A percentile compares a stretch with the other conserved stretches of the same genome.
These are phyloP conservation scores for Bos javanicus DNA, from an alignment of 2,113 vertebrate species.

Conservation along the genomic window DNA sequence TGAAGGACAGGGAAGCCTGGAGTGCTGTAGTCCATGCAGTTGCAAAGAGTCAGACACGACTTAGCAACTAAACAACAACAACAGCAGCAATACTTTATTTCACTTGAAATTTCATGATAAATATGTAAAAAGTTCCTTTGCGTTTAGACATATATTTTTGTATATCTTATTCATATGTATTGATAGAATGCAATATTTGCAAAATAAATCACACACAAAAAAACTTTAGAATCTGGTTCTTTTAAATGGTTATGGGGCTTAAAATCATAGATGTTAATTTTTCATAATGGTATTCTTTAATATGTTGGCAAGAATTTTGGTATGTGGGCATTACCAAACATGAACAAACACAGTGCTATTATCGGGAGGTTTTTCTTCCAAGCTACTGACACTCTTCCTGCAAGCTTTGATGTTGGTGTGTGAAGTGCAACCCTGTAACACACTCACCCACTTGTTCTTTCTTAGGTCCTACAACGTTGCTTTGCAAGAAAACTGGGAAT, in stretches of 20 bases:
- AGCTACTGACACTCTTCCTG: background rate
- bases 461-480: background rate
- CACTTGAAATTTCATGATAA: background rate
- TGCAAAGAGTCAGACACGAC: background rate
- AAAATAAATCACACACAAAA: background rate
- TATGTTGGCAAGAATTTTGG: background rate
- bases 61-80: background rate
- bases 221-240: background rate
- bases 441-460: background rate
- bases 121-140: background rate
- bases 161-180: background rate
- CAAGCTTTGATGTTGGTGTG: background rate
- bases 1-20: background rate
- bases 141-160: background rate
- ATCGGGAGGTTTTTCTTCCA: background rate
- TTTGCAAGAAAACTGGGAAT: background rate
- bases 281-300: background rate
- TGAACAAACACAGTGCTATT: background rate
- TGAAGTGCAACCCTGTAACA: background rate
- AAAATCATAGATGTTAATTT: background rate
- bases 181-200: background rate
- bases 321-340: background rate
- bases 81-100: background rate
- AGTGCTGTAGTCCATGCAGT: fast-evolving
- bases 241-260: background rate